Evolutionary conservation across 2,888 invertebrate species (phyloP), one percentile per base, ranked within the genome.

Genomic region (Macrosoma leucophasiata): DNA sequence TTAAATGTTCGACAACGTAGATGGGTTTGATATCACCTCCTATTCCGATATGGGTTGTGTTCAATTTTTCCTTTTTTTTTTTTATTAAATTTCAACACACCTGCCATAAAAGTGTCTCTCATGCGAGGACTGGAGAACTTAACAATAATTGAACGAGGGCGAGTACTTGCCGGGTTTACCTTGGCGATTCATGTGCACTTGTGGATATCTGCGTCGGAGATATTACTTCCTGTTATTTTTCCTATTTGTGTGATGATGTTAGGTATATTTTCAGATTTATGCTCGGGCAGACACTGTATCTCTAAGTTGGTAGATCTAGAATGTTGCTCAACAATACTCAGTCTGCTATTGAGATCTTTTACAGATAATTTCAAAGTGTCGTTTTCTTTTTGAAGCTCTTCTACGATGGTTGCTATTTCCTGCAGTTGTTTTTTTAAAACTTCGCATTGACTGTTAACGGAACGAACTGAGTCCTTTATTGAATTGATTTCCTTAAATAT

Each of bases 91-190:
- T 12, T 38, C 10, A 17, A 6, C 3, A 14, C 33, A 36, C 18
- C 37, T 28, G 43, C 37, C 10, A 40, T 9, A 11, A 38, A 20
- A 2, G 20, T 14, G n/a, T 40, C 40, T 11, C 43, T n/a, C 3
- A 12, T 13, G 2, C 43, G 35, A 0, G 39, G 41, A 18, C 38
- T 44, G 12, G 19, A 25, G 6, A 50, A 46, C 14, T 48, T 46
- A 0, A 46, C 40, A 27, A 33, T 26, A 11, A 25, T 12, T 1
- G 23, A 41, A 5, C 41, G 33, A 1, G 41, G 40, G 1, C 41
- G 37, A 8, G 22, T 13, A 21, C 27, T 33, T 4, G 28, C 28
- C 1, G 24, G 17, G 8, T 41, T 35, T 3, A 37, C 20, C 11
- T 37, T 37, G 8, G 20, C 15, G 7, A 33, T 20, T 17, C 26